Base-by-base conservation (phyloP, 2,797 vertebrate species). In the Decapterus maruadsi region DNA sequence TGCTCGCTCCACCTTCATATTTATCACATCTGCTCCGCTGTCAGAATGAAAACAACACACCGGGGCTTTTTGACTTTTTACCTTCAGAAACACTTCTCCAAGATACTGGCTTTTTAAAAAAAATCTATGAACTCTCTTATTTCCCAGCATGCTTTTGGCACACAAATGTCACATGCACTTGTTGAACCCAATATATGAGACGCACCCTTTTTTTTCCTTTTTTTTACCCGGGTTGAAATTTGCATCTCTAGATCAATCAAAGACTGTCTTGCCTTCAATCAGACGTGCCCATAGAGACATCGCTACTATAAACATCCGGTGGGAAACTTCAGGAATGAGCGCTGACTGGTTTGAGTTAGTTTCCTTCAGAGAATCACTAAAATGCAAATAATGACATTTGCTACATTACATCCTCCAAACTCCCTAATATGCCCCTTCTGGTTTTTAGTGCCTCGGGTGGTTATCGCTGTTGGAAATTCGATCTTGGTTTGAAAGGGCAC, bases 381-480 rank as follows among this genome's bases (percentile, higher is more conserved):
- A 58, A 85, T 77, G 79, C 77, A 90, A 90, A 90, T 81, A 56
- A 61, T 88, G 87, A 83, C 86, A 89, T 91, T 89, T 92, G 12
- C 57, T 72, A 51, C 46, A 17, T 64, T 77, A 60, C 58, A 79
- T 54, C 81, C 78, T 85, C 72, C 78, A 75, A 81, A 79, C 60
- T 81, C 68, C 68, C 81, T 81, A 71, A 50, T 73, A 58, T 82
- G 81, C 60, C 67, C 72, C 81, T 86, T 82, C 75, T 65, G 63
- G 72, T 76, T 82, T 57, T 29, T 60, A 53, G 66, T 64, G 86
- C 85, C 85, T 83, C 78, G 73, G 86, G 83, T 89, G 89, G 80
- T 79, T 81, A 74, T 87, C 55, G 46, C 64, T 72, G 80, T 57
- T 79, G 74, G 80, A 83, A 79, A 87, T 68, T 81, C 71, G 59